Base-by-base conservation (phyloP, 2,797 vertebrate genomes). In the Eptatretus atami region DNA sequence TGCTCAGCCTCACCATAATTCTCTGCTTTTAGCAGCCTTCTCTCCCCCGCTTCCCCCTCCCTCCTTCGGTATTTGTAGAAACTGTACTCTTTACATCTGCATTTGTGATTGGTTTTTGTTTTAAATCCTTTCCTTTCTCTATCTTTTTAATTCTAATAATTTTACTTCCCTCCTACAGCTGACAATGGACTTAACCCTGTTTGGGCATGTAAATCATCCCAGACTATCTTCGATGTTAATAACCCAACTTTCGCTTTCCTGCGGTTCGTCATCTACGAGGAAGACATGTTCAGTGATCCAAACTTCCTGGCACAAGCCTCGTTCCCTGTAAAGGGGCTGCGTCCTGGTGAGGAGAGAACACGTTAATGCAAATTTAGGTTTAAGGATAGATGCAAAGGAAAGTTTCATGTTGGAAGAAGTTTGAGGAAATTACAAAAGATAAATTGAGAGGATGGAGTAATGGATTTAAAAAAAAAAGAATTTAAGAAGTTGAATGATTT, bases 261-360 rank as follows among this genome's bases (percentile, higher is more conserved):
- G 53, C 74, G 76, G n/a, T 78, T 77, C 0, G 73, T 76, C 67
- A 75, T 78, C 24, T 78, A 76, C 0, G 77, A 78, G 66, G 77
- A 78, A 69, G 77, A 78, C 74, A 78, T 78, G 77, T 78, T 78
- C 74, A 78, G 77, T 0, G 77, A 78, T 66, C 77, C 77, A 24
- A 78, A 78, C 70, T 78, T 78, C 68, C 65, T 78, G 70, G 77
- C 77, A 19, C 76, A 78, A 68, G 75, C 75, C 25, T 74, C 73
- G 31, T 78, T 75, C 65, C 76, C 77, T 0, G 70, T 78, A 52
- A 76, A 73, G 55, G 70, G 72, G 55, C 74, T 78, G 66, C 77
- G 76, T 69, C 76, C 77, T 70, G 77, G 77, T 77, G 71, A 14
- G 14, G 12, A 19, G 65, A n/a, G 53, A 6, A 8, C n/a, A 24